phyloP scores from a whole-genome alignment of 53 echinoderm and acorn worm species.

The Arbacia lixula region DNA sequence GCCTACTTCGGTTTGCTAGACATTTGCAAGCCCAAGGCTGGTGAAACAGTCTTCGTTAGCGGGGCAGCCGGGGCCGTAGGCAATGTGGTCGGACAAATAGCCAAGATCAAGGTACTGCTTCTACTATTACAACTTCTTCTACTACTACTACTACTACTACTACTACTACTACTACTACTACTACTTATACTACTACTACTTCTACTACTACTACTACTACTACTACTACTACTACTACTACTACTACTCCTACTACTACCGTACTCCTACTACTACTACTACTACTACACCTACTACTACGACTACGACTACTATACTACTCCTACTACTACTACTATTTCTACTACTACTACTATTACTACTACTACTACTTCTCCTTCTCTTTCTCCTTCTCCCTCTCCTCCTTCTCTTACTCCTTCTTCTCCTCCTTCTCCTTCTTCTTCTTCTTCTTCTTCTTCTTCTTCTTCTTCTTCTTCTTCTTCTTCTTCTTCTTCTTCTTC shows the following conservation, averaged over 20 bases:
- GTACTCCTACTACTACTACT: no score
- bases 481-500: slow-evolving; percentile 12
- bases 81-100: slow-evolving; percentile 66
- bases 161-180: no score
- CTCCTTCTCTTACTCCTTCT: no score
- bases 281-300: no score
- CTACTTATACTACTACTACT: no score
- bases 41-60: slow-evolving; percentile 62
- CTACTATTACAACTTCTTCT: no score
- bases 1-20: slow-evolving; percentile 64
- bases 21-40: slow-evolving; percentile 35
- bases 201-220: no score
- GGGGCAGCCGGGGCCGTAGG: slow-evolving; percentile 71
- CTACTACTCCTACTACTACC: no score
- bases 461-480: slow-evolving; percentile 27
- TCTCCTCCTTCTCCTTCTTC: slow-evolving; percentile 34
- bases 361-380: slow-evolving; percentile 18
- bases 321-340: no score
- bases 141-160: no score
- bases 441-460: slow-evolving; percentile 29
- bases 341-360: background rate
- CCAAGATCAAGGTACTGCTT: slow-evolving; percentile 67
- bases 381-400: slow-evolving; percentile 13
- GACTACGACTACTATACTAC: no score
- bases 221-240: no score